Evolutionary conservation across 2,113 vertebrate genomes (phyloP), one percentile per base, ranked within the genome.

Genomic region (Malaclemys terrapin): DNA sequence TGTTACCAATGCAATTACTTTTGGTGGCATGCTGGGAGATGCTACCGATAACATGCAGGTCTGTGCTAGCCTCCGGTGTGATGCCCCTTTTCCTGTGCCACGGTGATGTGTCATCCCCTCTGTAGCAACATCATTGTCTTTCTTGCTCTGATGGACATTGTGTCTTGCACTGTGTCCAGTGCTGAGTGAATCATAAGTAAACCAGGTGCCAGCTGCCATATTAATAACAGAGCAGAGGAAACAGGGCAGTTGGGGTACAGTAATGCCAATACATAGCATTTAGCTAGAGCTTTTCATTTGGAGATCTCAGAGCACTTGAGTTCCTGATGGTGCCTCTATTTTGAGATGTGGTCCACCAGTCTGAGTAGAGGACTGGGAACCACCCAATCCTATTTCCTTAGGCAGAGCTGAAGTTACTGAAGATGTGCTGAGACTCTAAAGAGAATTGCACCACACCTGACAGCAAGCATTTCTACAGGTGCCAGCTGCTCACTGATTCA

Each of bases 21-120:
- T 99, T 0, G 98, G 98, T 59, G 98, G 98, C 59, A 98, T 99
- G 96, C 96, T 99, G 87, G 98, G 98, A 75, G 98, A 99, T 0
- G 98, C 98, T 1, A 99, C 98, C 0, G 95, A 96, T 31, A 98
- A 98, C 93, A 98, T 98, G 96, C 98, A 98, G 98, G 98, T 99
- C 8, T 11, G 97, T 92, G 79, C 0, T 19, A 62, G 38, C 53
- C 27, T 16, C 38, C 29, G 9, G 31, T 19, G 8, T n/a, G 35
- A 35, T 4, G 19, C n/a, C 59, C 29, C 29, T 54, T 31, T 62
- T 29, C 6, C 29, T 62, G 29, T 31, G n/a, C 69, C 69, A 38
- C 10, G 9, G 3, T 45, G 38, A 76, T 6, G 2, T 45, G 38
- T 45, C 24, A 10, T 45, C 62, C 31, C 16, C 22, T 11, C 38